A percentile compares a stretch with the other conserved stretches of the same genome.
phyloP scores from a whole-genome alignment of 2,797 vertebrate species.

The Hafferia zeledoni region DNA sequence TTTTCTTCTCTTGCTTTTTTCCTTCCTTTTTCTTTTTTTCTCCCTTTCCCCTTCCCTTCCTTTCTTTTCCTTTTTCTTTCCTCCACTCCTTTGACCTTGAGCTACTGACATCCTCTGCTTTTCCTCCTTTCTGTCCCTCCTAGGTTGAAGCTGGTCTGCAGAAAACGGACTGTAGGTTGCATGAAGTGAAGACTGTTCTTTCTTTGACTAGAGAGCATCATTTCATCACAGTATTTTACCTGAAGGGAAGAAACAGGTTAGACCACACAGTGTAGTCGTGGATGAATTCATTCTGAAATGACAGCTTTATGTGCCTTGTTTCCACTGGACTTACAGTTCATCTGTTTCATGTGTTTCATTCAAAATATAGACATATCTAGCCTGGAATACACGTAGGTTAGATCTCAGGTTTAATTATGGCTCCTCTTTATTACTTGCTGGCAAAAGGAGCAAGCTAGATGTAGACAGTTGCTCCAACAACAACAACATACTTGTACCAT shows the following conservation, averaged over 20 bases:
- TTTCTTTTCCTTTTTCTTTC: background rate
- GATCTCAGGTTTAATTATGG: background rate
- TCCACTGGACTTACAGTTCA: background rate
- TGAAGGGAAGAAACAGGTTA: slow-evolving; percentile 63
- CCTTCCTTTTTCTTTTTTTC: background rate
- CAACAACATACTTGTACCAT: background rate
- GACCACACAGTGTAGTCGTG: background rate
- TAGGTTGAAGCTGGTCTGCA: slow-evolving; percentile 77
- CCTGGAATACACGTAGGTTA: background rate
- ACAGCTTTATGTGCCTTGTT: background rate
- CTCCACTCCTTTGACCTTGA: background rate
- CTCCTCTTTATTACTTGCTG: background rate
- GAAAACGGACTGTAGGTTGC: slow-evolving; percentile 76
- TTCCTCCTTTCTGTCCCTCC: background rate
- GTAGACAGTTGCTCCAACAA: background rate
- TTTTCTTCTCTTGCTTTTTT: background rate
- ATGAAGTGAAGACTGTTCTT: slow-evolving; percentile 66
- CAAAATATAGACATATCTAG: background rate
- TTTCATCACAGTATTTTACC: background rate
- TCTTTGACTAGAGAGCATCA: slow-evolving; percentile 63
- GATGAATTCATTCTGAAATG: background rate
- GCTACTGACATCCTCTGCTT: background rate
- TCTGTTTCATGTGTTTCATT: background rate
- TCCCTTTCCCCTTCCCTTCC: background rate
- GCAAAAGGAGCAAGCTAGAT: background rate